A percentile compares a stretch with the other conserved stretches of the same genome.
Conservation (phyloP, 2,888 invertebrate species). For the Crocallis elinguaria region DNA sequence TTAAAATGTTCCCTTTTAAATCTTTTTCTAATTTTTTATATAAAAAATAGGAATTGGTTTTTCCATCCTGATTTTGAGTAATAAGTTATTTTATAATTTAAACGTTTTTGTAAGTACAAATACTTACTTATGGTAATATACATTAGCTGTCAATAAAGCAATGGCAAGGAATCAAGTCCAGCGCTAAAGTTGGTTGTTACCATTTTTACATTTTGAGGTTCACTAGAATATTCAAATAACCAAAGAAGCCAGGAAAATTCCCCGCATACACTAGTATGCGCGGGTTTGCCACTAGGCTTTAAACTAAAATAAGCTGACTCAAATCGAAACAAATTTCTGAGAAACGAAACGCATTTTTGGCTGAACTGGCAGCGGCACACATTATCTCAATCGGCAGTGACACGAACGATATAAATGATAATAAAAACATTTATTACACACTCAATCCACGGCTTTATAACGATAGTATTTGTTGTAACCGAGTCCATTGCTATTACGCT, state of each 20-base stretch:
- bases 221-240: not conserved
- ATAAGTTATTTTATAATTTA: too few species aligned
- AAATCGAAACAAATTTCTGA: constrained; percentile 44
- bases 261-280: not conserved
- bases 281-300: too few species aligned
- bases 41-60: too few species aligned
- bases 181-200: too few species aligned
- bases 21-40: not conserved
- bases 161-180: too few species aligned
- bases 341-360: constrained; percentile 58
- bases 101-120: too few species aligned
- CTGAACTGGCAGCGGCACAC: constrained; percentile 70
- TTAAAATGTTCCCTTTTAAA: not conserved
- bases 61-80: too few species aligned
- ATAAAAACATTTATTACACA: constrained; percentile 62
- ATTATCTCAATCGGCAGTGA: constrained; percentile 70
- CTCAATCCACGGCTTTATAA: constrained; percentile 44
- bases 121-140: too few species aligned
- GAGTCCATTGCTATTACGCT: constrained; percentile 48
- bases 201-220: too few species aligned
- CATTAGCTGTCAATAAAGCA: too few species aligned
- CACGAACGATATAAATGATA: constrained; percentile 71
- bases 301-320: constrained; percentile 24
- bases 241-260: constrained; percentile 24
- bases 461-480: constrained; percentile 34